Evolutionary conservation across 2,888 invertebrate genomes (phyloP), one percentile per base, ranked within the genome.

Genomic region (Torymus aiolomorphi): DNA sequence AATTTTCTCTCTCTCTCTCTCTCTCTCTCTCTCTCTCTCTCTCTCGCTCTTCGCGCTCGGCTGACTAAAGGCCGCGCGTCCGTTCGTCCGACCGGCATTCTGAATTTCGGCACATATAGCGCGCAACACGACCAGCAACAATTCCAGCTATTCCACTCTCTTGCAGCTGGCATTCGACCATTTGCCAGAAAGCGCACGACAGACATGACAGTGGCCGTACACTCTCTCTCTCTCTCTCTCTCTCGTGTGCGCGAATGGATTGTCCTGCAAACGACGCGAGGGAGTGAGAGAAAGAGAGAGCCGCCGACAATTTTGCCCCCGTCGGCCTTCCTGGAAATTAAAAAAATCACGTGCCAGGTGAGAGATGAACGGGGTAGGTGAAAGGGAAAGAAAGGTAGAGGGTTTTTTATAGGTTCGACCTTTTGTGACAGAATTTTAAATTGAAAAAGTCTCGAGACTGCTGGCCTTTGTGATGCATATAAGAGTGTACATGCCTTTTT

Each of bases 141-240:
- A 79, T 83, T 78, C 56, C 75, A 83, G 81, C 72, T 81, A 75
- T 84, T 82, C 76, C 77, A 10, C 66, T n/a, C 77, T 80, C 79
- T 81, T 84, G 84, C 78, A 67, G 76, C 61, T 83, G 84, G 82
- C 83, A 82, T 84, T 67, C 62, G 67, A 73, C 77, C 66, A 77
- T 77, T 72, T 71, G 52, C 66, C 52, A 10, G 54, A 56, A 11
- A 14, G 24, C 18, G 24, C 14, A 12, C 5, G 24, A 49, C 61
- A 52, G n/a, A 65, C 31, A 31, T 31, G 31, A 31, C 31, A 31
- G 31, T 31, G 5, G 31, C 3, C 31, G 31, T 31, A 31, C 31
- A 31, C 31, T 31, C 31, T 76, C 42, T 51, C 51, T 52, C 20
- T 76, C 54, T 70, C 16, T n/a, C 62, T 56, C 20, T n/a, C 72